Evolutionary conservation across 2,888 invertebrate genomes (phyloP), one percentile per base, ranked within the genome.

Genomic region (Chrysopilus asiliformis): DNA sequence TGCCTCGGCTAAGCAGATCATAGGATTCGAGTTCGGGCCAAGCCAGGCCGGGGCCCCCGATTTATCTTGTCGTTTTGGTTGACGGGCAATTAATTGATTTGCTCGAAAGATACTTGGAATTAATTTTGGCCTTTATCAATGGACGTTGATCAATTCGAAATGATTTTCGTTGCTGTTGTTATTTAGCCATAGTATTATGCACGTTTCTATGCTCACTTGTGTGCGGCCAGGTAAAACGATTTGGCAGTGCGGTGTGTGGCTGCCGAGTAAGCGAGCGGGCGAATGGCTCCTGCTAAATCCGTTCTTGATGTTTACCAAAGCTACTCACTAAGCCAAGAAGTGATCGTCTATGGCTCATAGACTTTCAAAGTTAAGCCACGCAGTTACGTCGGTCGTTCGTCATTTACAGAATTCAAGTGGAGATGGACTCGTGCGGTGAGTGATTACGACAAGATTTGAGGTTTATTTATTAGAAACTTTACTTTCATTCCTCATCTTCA

Each of bases 1-100:
- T 8, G 10, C 8, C 24, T 10, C 17, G 8, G 7, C 31, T 17
- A 16, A 31, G 31, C 10, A 4, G 8, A 5, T 26, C 26, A 13
- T 26, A 12, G 26, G 26, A 10, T 26, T 26, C 10, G 4, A 26
- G 5, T 26, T 26, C 5, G 14, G 26, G 26, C 26, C 4, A 26
- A n/a, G n/a, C n/a, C n/a, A n/a, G n/a, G n/a, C n/a, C n/a, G n/a
- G n/a, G n/a, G n/a, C n/a, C n/a, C 26, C 38, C 37, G 37, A 42
- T 42, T 42, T 42, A 42, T 42, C 42, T 42, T 39, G 39, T 39
- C 39, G 31, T 19, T 28, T 34, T 33, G 39, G 39, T 37, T 42
- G 42, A 42, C 42, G 39, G 42, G 39, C 39, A 42, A 42, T 42
- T 42, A 42, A 42, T 42, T 42, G 42, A 42, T 42, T 39, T 42